Percentiles rank a stretch among this genome's conserved stretches.
phyloP scores from a whole-genome alignment of 2,797 vertebrate genomes.

The Phoebastria nigripes region DNA sequence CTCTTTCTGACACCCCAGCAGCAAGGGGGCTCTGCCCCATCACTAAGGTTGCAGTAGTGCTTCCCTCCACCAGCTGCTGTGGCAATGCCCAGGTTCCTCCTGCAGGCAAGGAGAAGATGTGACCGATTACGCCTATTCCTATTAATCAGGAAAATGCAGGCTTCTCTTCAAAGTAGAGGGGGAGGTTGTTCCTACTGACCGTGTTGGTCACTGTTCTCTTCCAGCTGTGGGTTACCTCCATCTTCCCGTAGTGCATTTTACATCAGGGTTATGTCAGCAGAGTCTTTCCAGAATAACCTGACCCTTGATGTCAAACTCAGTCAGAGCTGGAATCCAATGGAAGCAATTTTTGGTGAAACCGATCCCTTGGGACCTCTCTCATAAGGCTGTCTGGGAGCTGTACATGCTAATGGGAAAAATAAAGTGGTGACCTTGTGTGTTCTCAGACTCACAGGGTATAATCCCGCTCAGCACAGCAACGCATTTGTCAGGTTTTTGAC shows the following conservation, averaged over 20 bases:
- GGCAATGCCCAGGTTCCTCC: neutral
- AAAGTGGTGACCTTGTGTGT: neutral
- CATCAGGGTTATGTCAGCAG: neutral
- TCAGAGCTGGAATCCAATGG: neutral
- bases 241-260: neutral
- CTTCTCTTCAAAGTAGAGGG: neutral
- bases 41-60: neutral
- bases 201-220: fast-evolving
- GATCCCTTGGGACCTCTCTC: neutral
- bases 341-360: neutral
- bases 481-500: neutral
- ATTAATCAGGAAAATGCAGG: neutral
- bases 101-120: neutral
- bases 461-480: neutral
- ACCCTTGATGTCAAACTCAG: neutral
- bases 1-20: neutral
- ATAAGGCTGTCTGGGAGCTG: neutral
- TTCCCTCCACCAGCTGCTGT: neutral
- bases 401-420: neutral
- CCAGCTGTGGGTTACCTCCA: neutral
- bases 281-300: neutral
- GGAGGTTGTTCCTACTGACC: neutral
- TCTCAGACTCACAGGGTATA: neutral
- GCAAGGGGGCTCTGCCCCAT: neutral
- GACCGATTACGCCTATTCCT: neutral